Conservation (phyloP, 2,888 invertebrate species). For the Meloe dianella region DNA sequence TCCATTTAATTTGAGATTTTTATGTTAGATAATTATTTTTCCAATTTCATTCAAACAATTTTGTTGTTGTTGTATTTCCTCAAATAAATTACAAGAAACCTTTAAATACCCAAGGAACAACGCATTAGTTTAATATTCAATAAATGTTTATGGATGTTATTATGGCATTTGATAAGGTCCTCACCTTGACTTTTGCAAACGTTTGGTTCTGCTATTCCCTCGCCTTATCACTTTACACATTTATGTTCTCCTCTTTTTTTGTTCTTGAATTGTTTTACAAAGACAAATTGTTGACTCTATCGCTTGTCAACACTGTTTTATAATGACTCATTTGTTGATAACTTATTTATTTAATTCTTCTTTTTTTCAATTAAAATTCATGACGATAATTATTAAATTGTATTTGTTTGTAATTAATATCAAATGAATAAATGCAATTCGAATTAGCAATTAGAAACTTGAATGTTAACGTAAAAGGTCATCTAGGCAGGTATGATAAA, state of each 20-base stretch:
- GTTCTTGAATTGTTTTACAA: background rate
- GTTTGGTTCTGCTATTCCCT: no score
- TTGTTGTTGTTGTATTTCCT: no score
- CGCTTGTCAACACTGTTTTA: background rate
- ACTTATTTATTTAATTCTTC: background rate
- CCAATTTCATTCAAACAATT: no score
- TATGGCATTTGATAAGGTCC: background rate
- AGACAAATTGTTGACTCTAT: background rate
- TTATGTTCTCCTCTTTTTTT: no score
- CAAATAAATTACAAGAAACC: no score
- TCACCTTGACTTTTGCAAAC: slow-evolving; percentile 7
- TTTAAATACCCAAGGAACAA: background rate
- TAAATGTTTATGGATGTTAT: no score
- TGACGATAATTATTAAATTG: background rate
- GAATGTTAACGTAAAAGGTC: slow-evolving; percentile 3
- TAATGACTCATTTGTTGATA: background rate
- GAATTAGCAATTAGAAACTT: slow-evolving; percentile 5
- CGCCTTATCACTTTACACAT: no score
- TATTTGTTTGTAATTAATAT: background rate
- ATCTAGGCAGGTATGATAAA: background rate
- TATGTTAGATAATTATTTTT: no score
- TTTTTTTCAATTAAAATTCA: background rate
- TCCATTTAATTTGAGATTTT: no score
- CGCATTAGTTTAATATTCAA: background rate
- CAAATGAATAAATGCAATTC: background rate